phyloP scores from a whole-genome alignment of 2,888 invertebrate species.

The Doris montereyensis region DNA sequence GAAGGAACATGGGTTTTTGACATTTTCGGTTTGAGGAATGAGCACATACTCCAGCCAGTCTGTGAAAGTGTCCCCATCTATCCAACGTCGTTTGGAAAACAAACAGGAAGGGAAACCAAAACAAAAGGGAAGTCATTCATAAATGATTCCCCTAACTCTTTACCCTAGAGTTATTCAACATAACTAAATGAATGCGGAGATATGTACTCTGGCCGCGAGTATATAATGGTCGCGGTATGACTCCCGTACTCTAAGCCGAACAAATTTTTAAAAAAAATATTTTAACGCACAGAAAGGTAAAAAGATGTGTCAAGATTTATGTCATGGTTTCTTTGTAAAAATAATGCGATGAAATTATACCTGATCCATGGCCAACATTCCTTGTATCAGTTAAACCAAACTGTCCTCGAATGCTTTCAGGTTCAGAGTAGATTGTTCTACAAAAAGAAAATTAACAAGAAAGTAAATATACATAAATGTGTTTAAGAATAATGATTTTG shows the following conservation, averaged over 20 bases:
- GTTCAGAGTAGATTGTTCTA: constrained; percentile 84
- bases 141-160: too few species aligned
- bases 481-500: too few species aligned
- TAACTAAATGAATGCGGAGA: too few species aligned
- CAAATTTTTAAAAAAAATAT: neutral
- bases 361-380: constrained; percentile 95
- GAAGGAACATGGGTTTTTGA: neutral
- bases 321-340: neutral
- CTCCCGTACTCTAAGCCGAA: too few species aligned
- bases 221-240: too few species aligned
- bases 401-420: constrained; percentile 84
- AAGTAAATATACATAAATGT: neutral
- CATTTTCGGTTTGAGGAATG: neutral
- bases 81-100: too few species aligned
- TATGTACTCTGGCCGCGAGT: too few species aligned
- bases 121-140: too few species aligned
- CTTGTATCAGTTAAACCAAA: constrained; percentile 94
- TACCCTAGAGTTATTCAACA: too few species aligned
- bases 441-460: constrained; percentile 67
- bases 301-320: neutral
- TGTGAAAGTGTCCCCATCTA: neutral
- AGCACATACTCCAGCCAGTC: constrained; percentile 3
- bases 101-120: constrained; percentile 35
- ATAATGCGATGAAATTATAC: constrained; percentile 72
- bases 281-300: neutral